A percentile compares a stretch with the other conserved stretches of the same genome.
phyloP scores from a whole-genome alignment of 2,113 vertebrate genomes.

The Picathartes gymnocephalus region DNA sequence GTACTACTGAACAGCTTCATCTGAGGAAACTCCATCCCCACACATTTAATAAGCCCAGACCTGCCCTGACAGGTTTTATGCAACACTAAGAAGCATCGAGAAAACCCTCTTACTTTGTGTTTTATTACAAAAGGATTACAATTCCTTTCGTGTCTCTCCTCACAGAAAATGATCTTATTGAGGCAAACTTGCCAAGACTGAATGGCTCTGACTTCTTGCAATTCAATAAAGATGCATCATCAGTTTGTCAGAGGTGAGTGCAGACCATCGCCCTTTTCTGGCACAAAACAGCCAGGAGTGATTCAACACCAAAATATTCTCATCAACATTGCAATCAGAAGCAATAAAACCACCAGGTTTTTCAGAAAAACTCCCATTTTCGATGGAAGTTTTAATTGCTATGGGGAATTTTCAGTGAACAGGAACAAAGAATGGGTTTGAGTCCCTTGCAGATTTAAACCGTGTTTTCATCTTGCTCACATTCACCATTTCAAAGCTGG shows the following conservation, averaged over 20 bases:
- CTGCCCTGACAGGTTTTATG: not conserved
- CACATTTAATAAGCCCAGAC: not conserved
- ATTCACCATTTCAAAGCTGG: not conserved
- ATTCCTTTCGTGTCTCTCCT: not conserved
- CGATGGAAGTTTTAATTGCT: not conserved
- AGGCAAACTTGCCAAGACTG: not conserved
- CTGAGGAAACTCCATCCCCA: not conserved
- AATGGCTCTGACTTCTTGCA: not conserved
- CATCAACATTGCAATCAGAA: not conserved
- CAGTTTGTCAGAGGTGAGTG: not conserved
- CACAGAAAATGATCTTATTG: not conserved
- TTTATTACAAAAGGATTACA: not conserved
- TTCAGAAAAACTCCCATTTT: not conserved
- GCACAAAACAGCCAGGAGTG: not conserved
- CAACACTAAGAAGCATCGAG: not conserved
- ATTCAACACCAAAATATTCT: not conserved
- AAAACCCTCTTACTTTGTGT: not conserved
- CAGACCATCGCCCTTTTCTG: not conserved
- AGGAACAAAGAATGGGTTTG: not conserved
- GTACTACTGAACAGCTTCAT: not conserved
- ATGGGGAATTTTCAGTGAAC: not conserved
- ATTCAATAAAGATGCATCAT: constrained; percentile 5
- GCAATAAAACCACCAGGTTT: not conserved
- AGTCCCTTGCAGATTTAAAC: not conserved
- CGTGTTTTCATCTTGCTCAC: not conserved